Base-by-base conservation (phyloP, 2,113 vertebrate genomes). In the Urocolius indicus region DNA sequence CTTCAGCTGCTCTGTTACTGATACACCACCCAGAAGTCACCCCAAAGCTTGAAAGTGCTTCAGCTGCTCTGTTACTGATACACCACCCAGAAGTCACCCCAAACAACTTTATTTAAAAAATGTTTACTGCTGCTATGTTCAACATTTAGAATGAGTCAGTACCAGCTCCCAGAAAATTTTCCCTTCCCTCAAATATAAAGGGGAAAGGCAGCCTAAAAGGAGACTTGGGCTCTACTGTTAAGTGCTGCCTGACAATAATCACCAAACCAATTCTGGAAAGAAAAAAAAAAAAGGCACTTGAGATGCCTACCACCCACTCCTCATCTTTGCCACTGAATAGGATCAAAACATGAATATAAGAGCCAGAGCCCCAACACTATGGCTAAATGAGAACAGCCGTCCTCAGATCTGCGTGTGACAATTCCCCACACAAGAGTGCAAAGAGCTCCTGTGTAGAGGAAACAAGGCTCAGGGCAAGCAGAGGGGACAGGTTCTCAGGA, bases 81-180 rank as follows among this genome's bases (percentile, higher is more conserved):
- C 41, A 55, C 9, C 87, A 76, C 17, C 51, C 71, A 96, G 36
- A 85, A 93, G 75, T 57, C 66, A 94, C 49, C 63, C 80, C 43
- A 96, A 91, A 90, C 57, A 65, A 24, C 62, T 66, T 71, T 32
- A 83, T 71, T 78, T 96, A 84, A 81, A 63, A 88, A 93, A 80
- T 41, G 46, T 84, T 96, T 85, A 93, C 65, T 65, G 66, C 52
- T 87, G 91, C 58, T 75, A 80, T 46, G 30, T 51, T 89, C 45
- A 96, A 79, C 62, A 69, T 59, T 69, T 21, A 11, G 21, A 82
- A 89, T 27, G 77, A 89, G 87, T 83, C 79, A 88, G 89, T 79
- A 89, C 9, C 87, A 93, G 54, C 63, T 49, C 54, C 55, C 78
- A 85, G 66, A 52, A 92, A 74, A 75, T 66, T 43, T 79, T 93